These are phyloP conservation scores for Bombus turneri DNA, from an alignment of 1,140 invertebrate genomes.

Conservation along the genomic window DNA sequence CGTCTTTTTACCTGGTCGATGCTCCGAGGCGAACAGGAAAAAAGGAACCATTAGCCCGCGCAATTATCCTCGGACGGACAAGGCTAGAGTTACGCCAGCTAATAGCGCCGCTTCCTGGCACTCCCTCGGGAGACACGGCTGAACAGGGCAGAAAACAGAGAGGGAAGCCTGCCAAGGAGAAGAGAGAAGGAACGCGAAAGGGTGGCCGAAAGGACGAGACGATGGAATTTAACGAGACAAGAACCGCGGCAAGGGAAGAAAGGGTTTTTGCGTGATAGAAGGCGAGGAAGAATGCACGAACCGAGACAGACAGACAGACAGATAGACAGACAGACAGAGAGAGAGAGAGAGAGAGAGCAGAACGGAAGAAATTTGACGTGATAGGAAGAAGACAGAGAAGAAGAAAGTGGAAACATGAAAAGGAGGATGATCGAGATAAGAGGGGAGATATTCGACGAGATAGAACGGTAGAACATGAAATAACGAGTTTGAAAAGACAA, in stretches of 20 bases:
- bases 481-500: not conserved
- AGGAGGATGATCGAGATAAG: too few relatives aligned
- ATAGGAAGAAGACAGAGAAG: not conserved
- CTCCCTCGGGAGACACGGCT: constrained; percentile 69
- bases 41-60: constrained; percentile 75
- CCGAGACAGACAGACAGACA: not conserved
- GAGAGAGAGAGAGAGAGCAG: not conserved
- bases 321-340: not conserved
- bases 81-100: constrained; percentile 74
- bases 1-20: constrained; percentile 44
- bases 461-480: too few relatives aligned
- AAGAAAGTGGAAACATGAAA: not conserved
- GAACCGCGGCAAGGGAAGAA: not conserved
- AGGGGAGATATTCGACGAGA: not conserved
- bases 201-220: not conserved
- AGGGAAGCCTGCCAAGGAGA: not conserved
- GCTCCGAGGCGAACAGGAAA: constrained; percentile 44
- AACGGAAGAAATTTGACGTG: not conserved
- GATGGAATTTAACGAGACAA: constrained; percentile 15
- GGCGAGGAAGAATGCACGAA: not conserved
- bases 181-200: not conserved
- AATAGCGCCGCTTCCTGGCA: constrained; percentile 78
- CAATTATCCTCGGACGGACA: constrained; percentile 77
- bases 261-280: constrained; percentile 21
- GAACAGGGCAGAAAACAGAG: constrained; percentile 10